These are phyloP conservation scores for Catocala fraxini DNA, from an alignment of 2,888 invertebrate species.

Conservation along the genomic window DNA sequence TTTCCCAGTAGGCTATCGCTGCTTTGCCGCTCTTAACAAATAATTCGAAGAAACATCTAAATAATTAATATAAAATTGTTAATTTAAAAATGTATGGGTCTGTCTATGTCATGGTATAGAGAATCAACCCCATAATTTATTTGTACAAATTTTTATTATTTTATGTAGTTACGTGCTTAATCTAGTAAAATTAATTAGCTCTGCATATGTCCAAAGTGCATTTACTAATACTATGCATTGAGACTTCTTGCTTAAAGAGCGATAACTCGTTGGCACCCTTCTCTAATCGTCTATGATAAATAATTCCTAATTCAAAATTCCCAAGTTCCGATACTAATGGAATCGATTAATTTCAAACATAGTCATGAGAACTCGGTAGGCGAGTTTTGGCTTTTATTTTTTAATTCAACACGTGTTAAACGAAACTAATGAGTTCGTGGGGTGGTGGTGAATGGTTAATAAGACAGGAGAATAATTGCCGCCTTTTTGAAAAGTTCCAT, in stretches of 20 bases:
- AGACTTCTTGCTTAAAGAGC: neutral
- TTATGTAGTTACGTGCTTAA: too few relatives aligned
- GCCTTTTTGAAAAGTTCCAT: conserved; percentile 39
- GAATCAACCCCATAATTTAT: too few relatives aligned
- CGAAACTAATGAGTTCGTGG: conserved; percentile 69
- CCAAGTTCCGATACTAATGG: conserved; percentile 59
- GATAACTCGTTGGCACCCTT: conserved; percentile 26
- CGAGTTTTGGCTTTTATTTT: conserved; percentile 44
- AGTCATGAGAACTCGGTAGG: conserved; percentile 61
- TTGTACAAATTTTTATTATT: too few relatives aligned
- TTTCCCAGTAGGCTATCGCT: too few relatives aligned
- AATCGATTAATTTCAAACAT: conserved; percentile 63
- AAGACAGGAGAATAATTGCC: conserved; percentile 72
- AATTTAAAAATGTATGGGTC: too few relatives aligned
- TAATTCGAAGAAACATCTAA: too few relatives aligned
- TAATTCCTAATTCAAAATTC: conserved; percentile 42
- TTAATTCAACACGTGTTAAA: conserved; percentile 71
- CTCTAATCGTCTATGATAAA: conserved; percentile 38
- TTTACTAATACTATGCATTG: too few relatives aligned
- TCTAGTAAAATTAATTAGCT: too few relatives aligned
- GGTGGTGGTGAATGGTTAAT: conserved; percentile 69
- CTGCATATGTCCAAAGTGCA: too few relatives aligned
- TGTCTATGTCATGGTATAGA: too few relatives aligned
- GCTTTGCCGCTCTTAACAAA: too few relatives aligned
- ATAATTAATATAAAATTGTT: too few relatives aligned